Evolutionary conservation across 1,140 invertebrate genomes (phyloP), one percentile per base, ranked within the genome.

Genomic region (Araneus ventricosus): DNA sequence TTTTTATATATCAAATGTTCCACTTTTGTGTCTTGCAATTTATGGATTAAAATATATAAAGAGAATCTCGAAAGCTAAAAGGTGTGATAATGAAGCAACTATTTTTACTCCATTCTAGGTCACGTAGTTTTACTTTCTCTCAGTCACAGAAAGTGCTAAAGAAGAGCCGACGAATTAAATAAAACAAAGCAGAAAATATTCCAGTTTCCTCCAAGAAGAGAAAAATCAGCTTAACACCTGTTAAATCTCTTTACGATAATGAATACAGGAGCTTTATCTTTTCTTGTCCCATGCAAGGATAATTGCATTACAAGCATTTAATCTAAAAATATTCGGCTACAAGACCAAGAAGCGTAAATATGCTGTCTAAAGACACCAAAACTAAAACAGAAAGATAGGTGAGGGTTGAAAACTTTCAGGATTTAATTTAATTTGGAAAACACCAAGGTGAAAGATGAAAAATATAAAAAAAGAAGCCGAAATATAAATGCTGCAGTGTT

Each of bases 291-390:
- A 22, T 75, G 2, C 67, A 75, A 14, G 34, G 67, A 67, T 88
- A 88, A 88, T 88, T 88, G 7, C 59, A 88, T 88, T 88, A 88
- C 59, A 88, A 39, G 34, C 86, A 41, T 88, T 88, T 41, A 88
- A 88, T 88, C 39, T 14, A n/a, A 88, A 88, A 70, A 88, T 70
- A 88, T 70, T 70, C 37, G 70, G 34, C 61, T 30, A 39, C 2
- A 8, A 17, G 86, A 17, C 22, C 17, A 70, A 41, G 30, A 63
- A 61, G 67, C 34, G 4, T n/a, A 24, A 61, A 61, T 5, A 20
- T 22, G 59, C 22, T n/a, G 59, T 61, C 59, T 61, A 52, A 52
- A 52, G 45, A 52, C 45, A 14, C 17, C 59, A 24, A 20, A 22
- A 24, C 22, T 61, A 30, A 86, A 30, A 30, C 45, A 14, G 39